Evolutionary conservation across 2,797 vertebrate species (phyloP).

Genomic region (Crypturellus tataupa): DNA sequence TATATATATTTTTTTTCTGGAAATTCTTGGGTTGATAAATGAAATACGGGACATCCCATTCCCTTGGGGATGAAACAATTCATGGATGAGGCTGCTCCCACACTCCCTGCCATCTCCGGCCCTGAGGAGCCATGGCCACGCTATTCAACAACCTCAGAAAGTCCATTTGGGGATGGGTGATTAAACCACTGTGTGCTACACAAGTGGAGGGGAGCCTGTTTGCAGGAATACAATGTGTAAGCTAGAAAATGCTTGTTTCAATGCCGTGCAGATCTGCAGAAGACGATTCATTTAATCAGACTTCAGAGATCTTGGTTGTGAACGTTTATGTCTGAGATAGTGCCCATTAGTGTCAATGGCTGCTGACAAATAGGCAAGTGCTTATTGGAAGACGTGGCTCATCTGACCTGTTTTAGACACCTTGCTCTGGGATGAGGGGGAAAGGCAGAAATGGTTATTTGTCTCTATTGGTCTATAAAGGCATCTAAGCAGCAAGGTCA

Average conservation of each 20-base stretch:
- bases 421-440: not conserved
- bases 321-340: not conserved
- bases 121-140: accelerated
- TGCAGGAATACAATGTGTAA: not conserved
- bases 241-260: not conserved
- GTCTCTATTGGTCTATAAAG: not conserved
- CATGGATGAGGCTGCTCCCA: not conserved
- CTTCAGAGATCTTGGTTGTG: not conserved
- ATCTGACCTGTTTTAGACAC: not conserved
- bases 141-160: not conserved
- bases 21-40: not conserved
- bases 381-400: not conserved
- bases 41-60: not conserved
- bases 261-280: not conserved
- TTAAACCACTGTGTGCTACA: not conserved
- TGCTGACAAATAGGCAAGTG: not conserved
- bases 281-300: not conserved
- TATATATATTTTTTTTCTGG: not conserved
- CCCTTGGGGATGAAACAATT: not conserved
- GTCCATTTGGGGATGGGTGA: accelerated
- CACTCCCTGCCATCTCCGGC: not conserved
- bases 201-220: not conserved
- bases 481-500: not conserved
- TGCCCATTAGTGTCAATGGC: not conserved
- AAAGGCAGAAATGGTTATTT: not conserved